Evolutionary conservation across 2,113 vertebrate genomes (phyloP).

Genomic region (Indicator indicator): DNA sequence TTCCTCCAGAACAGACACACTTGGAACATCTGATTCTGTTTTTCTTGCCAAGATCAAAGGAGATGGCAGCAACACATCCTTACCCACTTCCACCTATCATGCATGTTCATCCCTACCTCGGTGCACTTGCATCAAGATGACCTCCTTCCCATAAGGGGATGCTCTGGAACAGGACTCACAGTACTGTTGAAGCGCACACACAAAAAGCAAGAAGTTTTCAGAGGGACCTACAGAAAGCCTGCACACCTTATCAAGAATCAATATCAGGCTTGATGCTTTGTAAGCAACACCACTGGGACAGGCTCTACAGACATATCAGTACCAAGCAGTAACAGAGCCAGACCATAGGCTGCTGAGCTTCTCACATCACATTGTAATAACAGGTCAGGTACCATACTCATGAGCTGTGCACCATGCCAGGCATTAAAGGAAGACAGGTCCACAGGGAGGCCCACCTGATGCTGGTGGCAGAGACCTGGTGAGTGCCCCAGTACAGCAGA

Average conservation of each 20-base stretch:
- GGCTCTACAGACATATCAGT: not conserved
- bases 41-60: not conserved
- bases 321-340: not conserved
- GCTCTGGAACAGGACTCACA: not conserved
- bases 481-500: not conserved
- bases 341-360: not conserved
- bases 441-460: not conserved
- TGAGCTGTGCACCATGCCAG: not conserved
- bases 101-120: fast-evolving
- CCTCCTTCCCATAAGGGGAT: not conserved
- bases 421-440: not conserved
- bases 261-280: not conserved
- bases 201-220: not conserved
- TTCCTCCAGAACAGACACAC: not conserved
- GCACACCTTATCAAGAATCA: not conserved
- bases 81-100: not conserved
- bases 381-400: fast-evolving
- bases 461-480: not conserved
- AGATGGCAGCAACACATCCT: not conserved
- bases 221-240: not conserved
- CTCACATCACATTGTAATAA: not conserved
- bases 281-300: not conserved
- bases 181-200: not conserved
- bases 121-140: not conserved
- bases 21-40: not conserved